These are phyloP conservation scores for Ranitomeya variabilis DNA, from an alignment of 2,113 vertebrate species.

Conservation along the genomic window DNA sequence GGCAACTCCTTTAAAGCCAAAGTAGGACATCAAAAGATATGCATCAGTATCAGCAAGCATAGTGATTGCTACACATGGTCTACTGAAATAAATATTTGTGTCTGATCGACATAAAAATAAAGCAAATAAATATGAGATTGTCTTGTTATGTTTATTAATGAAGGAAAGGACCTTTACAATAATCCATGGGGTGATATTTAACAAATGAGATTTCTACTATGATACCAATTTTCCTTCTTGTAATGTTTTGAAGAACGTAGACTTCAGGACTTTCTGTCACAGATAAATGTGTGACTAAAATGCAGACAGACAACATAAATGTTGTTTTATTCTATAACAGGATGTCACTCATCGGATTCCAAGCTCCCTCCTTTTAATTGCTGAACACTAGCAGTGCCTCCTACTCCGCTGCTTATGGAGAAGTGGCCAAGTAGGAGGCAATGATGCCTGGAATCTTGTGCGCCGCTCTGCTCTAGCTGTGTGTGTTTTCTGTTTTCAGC, in stretches of 20 bases:
- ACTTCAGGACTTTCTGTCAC: not conserved
- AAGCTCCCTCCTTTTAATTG: slow-evolving; percentile 23
- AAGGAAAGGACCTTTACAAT: not conserved
- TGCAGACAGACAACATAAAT: slow-evolving; percentile 32
- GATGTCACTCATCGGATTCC: slow-evolving; percentile 31
- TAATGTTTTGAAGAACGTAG: not conserved
- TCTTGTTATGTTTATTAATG: not conserved
- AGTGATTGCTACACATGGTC: not conserved
- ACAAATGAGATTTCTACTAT: not conserved
- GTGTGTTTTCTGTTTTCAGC: slow-evolving; percentile 56
- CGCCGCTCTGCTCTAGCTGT: slow-evolving; percentile 50
- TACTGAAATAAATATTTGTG: not conserved
- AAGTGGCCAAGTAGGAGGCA: slow-evolving; percentile 48
- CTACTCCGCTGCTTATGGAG: slow-evolving; percentile 41
- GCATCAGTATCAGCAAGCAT: not conserved
- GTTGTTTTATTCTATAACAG: slow-evolving; percentile 34
- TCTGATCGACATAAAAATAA: too few species aligned
- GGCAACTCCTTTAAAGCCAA: not conserved
- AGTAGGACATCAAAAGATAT: not conserved
- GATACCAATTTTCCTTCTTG: not conserved
- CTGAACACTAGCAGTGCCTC: slow-evolving; percentile 36
- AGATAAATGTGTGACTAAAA: not conserved
- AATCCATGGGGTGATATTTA: not conserved
- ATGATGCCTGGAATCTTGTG: slow-evolving; percentile 37
- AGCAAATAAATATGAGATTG: too few species aligned